phyloP scores from a whole-genome alignment of 1,140 invertebrate species.

The Drosophila guanche region DNA sequence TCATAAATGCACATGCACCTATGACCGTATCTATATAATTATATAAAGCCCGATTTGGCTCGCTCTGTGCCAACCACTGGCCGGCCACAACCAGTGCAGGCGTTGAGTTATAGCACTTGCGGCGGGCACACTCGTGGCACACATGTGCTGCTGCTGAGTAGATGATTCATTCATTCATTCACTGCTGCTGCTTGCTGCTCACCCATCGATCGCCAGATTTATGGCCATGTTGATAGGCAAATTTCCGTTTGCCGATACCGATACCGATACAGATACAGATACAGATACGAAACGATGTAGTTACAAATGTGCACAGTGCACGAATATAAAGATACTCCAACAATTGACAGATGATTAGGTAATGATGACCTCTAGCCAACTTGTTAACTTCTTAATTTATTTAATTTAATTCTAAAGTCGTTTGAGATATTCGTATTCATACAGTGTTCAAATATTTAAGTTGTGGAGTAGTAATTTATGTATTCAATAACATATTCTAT shows the following conservation, averaged over 20 bases:
- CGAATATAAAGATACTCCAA: slow-evolving; percentile 34
- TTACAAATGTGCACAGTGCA: slow-evolving; percentile 5
- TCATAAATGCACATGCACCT: slow-evolving; percentile 46
- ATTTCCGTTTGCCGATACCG: slow-evolving; percentile 58
- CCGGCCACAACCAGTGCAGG: slow-evolving; percentile 44
- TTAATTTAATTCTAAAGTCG: too few relatives aligned
- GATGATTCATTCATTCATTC: slow-evolving; percentile 47
- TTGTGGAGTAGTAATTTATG: too few relatives aligned
- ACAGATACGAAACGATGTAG: slow-evolving; percentile 23
- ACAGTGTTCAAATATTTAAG: too few relatives aligned
- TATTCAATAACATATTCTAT: too few relatives aligned
- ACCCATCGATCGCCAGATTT: slow-evolving; percentile 59
- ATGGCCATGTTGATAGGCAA: slow-evolving; percentile 75
- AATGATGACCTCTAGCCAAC: slow-evolving; percentile 10
- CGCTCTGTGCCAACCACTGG: slow-evolving; percentile 54
- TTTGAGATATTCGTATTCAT: too few relatives aligned
- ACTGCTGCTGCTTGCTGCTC: slow-evolving; percentile 2
- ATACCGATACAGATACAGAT: slow-evolving; percentile 34
- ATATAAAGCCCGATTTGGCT: slow-evolving; percentile 70
- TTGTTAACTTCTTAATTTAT: background rate
- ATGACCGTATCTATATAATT: slow-evolving; percentile 66
- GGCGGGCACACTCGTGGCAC: slow-evolving; percentile 27
- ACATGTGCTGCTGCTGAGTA: slow-evolving; percentile 25
- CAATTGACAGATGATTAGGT: slow-evolving; percentile 33
- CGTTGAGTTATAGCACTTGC: slow-evolving; percentile 51